phyloP scores from a whole-genome alignment of 1,140 invertebrate genomes.

The Palaemon carinicauda region DNA sequence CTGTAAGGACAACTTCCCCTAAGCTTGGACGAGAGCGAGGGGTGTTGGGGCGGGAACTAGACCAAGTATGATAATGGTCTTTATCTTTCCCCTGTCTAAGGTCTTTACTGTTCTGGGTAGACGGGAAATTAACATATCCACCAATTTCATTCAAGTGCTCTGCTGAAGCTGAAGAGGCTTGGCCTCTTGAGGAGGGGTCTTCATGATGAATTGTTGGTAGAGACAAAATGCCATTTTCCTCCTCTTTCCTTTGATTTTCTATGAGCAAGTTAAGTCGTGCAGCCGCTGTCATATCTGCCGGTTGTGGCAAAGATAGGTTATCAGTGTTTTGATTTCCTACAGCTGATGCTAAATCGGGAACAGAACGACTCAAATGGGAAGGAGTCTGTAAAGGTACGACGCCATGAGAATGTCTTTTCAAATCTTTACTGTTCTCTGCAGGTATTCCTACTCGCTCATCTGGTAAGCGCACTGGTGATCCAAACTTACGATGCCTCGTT shows the following conservation, averaged over 20 bases:
- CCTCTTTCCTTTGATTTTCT: not conserved
- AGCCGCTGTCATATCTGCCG: not conserved
- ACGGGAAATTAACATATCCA: constrained; percentile 19
- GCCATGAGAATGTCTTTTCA: no score
- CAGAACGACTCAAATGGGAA: constrained; percentile 9
- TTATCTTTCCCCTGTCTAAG: not conserved
- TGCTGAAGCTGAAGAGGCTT: not conserved
- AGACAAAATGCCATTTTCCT: not conserved
- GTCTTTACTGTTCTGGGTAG: not conserved
- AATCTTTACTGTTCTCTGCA: no score
- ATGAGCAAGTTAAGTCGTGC: not conserved
- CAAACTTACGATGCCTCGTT: constrained; percentile 4
- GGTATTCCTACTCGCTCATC: not conserved
- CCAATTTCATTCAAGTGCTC: not conserved
- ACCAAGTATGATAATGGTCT: not conserved
- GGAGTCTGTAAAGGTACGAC: no score
- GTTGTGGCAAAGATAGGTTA: not conserved
- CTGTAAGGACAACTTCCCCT: constrained; percentile 35
- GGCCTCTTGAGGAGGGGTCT: not conserved
- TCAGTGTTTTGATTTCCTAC: not conserved
- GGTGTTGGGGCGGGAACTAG: not conserved
- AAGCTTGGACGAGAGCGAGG: not conserved
- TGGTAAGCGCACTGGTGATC: not conserved
- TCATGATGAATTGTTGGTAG: not conserved
- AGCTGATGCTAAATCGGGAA: constrained; percentile 9